These are phyloP conservation scores for Syritta pipiens DNA, from an alignment of 2,888 invertebrate species.

Conservation along the genomic window DNA sequence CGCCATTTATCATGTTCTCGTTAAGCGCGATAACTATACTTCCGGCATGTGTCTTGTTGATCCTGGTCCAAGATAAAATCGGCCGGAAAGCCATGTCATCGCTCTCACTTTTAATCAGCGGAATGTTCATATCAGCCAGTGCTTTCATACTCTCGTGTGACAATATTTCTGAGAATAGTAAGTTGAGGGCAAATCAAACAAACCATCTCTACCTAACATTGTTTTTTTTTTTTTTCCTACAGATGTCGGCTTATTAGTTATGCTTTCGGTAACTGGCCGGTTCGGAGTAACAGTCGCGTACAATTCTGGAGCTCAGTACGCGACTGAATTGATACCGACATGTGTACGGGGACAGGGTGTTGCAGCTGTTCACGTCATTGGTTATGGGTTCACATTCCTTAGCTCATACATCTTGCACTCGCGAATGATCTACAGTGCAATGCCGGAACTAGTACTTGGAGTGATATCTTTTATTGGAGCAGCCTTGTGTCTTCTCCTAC, in stretches of 20 bases:
- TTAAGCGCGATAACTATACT: constrained; percentile 81
- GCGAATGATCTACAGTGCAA: constrained; percentile 77
- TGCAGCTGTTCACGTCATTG: constrained; percentile 82
- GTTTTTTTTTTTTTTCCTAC: background rate
- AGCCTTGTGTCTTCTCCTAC: constrained; percentile 81
- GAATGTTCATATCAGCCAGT: constrained; percentile 80
- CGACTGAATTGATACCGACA: constrained; percentile 83
- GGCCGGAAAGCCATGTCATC: constrained; percentile 82
- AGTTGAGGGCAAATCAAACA: no score
- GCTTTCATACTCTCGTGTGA: constrained; percentile 77
- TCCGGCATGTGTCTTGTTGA: constrained; percentile 81
- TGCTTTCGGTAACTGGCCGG: constrained; percentile 81
- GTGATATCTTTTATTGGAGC: constrained; percentile 80
- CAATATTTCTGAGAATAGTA: constrained; percentile 16
- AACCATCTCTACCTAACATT: background rate
- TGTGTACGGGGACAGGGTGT: constrained; percentile 83
- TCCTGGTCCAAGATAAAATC: constrained; percentile 78
- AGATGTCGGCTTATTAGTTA: constrained; percentile 76
- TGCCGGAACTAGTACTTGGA: constrained; percentile 82
- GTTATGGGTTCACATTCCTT: constrained; percentile 83
- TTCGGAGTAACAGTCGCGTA: constrained; percentile 83
- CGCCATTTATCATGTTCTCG: constrained; percentile 82
- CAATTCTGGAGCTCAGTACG: constrained; percentile 84
- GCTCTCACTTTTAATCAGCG: constrained; percentile 80
- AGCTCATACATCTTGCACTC: constrained; percentile 81